Base-by-base conservation (phyloP, 1,140 invertebrate species). In the Bombus pascuorum region DNA sequence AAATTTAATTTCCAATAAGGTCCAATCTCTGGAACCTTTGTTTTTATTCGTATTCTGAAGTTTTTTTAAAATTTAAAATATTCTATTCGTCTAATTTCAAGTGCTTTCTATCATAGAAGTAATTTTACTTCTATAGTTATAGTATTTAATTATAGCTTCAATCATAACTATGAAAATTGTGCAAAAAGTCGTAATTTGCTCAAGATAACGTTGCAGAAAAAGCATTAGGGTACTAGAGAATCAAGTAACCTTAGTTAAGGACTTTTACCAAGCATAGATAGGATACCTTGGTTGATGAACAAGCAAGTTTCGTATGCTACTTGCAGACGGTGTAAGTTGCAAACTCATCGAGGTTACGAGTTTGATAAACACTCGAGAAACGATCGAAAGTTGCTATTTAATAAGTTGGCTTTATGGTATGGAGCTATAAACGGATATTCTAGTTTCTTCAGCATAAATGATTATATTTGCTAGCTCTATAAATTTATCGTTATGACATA, bases 361-460 rank as follows among this genome's bases (percentile, higher is more conserved):
- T 76, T 39, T 76, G 74, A 76, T 76, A 76, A 76, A 76, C 74
- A 76, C 32, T 53, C 32, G 53, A 25, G 22, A 59, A 59, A 76
- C 74, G 74, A 76, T 76, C 74, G 74, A 76, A 76, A 59, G 74
- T 76, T 76, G 74, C 47, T 15, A 53, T 59, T 76, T 76, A 76
- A 76, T 76, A 76, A 76, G 74, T 53, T 59, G 74, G 25, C 53
- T 57, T 25, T 28, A 76, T 28, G 2, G 25, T 25, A 39, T 25
- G 25, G 12, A 8, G 22, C 53, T 37, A 76, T 76, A 76, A 76
- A 59, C 74, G 74, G 37, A 76, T 53, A 76, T 76, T 57, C 53
- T 5, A 76, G 74, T 76, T 76, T 76, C 74, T 76, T 8, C 34
- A 28, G 37, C 28, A 18, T n/a, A 9, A n/a, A 57, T 25, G 12